Conservation (phyloP, 2,888 invertebrate species). For the Listrodromus nycthemerus region DNA sequence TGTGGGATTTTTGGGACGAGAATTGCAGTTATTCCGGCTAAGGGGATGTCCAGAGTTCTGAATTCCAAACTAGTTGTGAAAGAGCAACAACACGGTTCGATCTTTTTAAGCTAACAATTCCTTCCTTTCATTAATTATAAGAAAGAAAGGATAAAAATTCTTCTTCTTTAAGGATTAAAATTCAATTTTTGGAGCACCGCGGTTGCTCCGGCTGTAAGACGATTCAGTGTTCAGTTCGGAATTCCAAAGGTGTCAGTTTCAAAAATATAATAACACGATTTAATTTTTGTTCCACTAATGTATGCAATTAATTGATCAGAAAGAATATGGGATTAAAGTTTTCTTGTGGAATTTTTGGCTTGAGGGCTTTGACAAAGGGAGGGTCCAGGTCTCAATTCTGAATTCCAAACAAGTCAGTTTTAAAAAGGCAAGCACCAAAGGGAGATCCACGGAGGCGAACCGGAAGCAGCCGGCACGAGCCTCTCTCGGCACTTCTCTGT, state of each 20-base stretch:
- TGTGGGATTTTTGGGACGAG: not conserved
- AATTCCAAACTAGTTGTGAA: slow-evolving; percentile 47
- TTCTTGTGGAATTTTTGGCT: not conserved
- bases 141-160: too few relatives aligned
- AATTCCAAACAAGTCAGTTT: slow-evolving; percentile 37
- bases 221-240: not conserved
- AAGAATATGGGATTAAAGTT: not conserved
- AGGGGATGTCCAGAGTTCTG: not conserved
- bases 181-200: not conserved
- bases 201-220: too few relatives aligned
- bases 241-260: slow-evolving; percentile 52
- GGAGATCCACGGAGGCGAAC: slow-evolving; percentile 67
- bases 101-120: too few relatives aligned
- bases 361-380: not conserved
- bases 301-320: too few relatives aligned
- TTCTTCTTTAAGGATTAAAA: too few relatives aligned
- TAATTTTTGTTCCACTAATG: too few relatives aligned
- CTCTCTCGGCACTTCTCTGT: slow-evolving; percentile 34
- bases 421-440: not conserved
- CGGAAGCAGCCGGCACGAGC: slow-evolving; percentile 82
- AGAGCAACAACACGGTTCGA: too few relatives aligned
- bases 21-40: too few relatives aligned
- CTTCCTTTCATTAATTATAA: too few relatives aligned
- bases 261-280: not conserved
- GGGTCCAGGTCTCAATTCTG: not conserved